phyloP scores from a whole-genome alignment of 2,797 vertebrate genomes.

The Tympanoctomys barrerae region DNA sequence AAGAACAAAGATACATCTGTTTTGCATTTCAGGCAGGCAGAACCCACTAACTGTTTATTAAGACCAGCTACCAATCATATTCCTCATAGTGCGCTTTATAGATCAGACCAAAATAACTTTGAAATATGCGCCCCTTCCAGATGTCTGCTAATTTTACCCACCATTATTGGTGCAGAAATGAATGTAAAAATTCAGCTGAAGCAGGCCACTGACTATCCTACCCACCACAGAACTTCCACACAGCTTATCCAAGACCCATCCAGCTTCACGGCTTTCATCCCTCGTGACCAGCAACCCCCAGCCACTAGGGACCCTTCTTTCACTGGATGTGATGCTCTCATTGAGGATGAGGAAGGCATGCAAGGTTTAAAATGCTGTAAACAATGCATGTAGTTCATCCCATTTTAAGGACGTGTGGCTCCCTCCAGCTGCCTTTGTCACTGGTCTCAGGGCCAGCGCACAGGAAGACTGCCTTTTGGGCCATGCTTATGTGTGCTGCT shows the following conservation, averaged over 20 bases:
- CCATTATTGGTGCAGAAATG: constrained; percentile 87
- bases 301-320: background rate
- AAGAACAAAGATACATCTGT: constrained; percentile 93
- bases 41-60: constrained; percentile 91
- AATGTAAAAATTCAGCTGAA: constrained; percentile 83
- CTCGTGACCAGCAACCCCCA: constrained; percentile 10
- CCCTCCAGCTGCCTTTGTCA: background rate
- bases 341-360: background rate
- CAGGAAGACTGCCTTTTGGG: background rate
- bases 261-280: constrained; percentile 35
- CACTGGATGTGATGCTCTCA: background rate
- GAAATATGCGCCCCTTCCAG: constrained; percentile 89
- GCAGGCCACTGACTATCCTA: constrained; percentile 56
- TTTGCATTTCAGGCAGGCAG: constrained; percentile 91
- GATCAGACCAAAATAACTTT: constrained; percentile 90
- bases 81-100: constrained; percentile 89
- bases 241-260: constrained; percentile 73
- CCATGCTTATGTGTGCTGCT: rapidly evolving
- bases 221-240: constrained; percentile 76
- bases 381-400: background rate
- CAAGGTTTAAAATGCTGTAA: background rate
- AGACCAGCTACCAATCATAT: constrained; percentile 92
- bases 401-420: background rate
- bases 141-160: constrained; percentile 91
- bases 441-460: background rate